A percentile compares a stretch with the other conserved stretches of the same genome.
phyloP scores from a whole-genome alignment of 2,113 vertebrate genomes.

The Pholis gunnellus region DNA sequence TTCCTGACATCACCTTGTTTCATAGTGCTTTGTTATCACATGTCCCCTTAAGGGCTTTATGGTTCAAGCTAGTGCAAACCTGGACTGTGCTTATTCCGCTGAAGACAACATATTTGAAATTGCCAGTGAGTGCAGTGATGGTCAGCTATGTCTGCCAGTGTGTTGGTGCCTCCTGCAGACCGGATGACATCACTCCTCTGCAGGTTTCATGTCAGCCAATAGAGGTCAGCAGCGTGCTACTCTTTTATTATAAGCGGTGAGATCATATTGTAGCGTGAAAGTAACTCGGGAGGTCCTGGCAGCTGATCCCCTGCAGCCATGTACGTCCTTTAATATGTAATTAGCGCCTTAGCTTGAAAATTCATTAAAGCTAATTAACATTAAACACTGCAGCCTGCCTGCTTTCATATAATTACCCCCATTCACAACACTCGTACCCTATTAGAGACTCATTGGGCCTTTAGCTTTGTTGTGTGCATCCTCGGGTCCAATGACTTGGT shows the following conservation, averaged over 20 bases:
- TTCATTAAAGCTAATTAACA: constrained; percentile 41
- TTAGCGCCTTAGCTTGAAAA: constrained; percentile 34
- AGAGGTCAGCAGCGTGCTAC: constrained; percentile 62
- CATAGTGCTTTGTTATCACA: neutral
- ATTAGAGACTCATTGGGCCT: constrained; percentile 7
- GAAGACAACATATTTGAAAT: neutral
- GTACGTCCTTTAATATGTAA: constrained; percentile 42
- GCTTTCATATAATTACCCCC: constrained; percentile 28
- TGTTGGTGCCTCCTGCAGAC: neutral
- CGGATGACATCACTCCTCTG: neutral
- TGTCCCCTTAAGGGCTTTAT: neutral
- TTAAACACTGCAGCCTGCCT: constrained; percentile 24
- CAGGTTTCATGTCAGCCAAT: constrained; percentile 24
- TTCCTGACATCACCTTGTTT: neutral
- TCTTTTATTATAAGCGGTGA: neutral
- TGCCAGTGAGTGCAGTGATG: neutral
- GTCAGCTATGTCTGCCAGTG: neutral
- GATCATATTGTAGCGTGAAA: neutral
- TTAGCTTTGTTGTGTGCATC: neutral
- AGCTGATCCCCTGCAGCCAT: constrained; percentile 20
- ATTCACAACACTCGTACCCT: constrained; percentile 2
- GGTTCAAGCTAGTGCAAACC: neutral
- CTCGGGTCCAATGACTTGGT: constrained; percentile 5
- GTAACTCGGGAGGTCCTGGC: neutral
- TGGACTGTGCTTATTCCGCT: neutral